Conservation (phyloP, 1,140 invertebrate species). For the Trypoxylus dichotomus region DNA sequence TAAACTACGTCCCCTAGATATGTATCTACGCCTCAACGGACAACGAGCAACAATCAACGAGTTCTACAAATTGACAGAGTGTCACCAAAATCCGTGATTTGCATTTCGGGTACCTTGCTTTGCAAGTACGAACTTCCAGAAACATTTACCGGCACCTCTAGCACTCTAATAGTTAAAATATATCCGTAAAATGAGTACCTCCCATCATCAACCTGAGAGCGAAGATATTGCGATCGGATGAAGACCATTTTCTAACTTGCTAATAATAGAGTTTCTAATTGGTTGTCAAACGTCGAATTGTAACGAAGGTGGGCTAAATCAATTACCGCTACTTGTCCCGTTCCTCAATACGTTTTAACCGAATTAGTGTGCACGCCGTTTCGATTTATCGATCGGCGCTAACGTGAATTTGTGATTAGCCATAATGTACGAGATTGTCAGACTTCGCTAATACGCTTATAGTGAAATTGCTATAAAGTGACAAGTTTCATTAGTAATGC, state of each 20-base stretch:
- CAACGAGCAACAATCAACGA: neutral
- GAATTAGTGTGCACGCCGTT: neutral
- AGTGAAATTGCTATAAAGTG: too few relatives aligned
- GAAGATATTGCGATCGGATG: neutral
- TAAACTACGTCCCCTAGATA: too few relatives aligned
- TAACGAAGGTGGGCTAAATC: conserved; percentile 12
- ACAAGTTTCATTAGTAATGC: too few relatives aligned
- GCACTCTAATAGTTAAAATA: too few relatives aligned
- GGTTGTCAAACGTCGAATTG: conserved; percentile 12
- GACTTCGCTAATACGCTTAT: neutral
- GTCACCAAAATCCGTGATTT: too few relatives aligned
- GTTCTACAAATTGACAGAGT: neutral
- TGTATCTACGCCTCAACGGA: neutral
- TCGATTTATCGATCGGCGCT: neutral
- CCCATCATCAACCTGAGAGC: too few relatives aligned
- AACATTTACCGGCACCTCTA: too few relatives aligned
- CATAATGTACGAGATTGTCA: neutral
- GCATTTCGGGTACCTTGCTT: too few relatives aligned
- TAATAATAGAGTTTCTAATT: conserved; percentile 2
- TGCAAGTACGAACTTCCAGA: too few relatives aligned
- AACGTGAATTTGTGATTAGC: neutral
- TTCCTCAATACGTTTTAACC: conserved; percentile 15
- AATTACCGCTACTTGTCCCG: neutral
- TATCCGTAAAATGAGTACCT: too few relatives aligned
- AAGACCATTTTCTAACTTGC: conserved; percentile 1